These are phyloP conservation scores for Falco biarmicus DNA, from an alignment of 2,797 vertebrate species.

Conservation along the genomic window DNA sequence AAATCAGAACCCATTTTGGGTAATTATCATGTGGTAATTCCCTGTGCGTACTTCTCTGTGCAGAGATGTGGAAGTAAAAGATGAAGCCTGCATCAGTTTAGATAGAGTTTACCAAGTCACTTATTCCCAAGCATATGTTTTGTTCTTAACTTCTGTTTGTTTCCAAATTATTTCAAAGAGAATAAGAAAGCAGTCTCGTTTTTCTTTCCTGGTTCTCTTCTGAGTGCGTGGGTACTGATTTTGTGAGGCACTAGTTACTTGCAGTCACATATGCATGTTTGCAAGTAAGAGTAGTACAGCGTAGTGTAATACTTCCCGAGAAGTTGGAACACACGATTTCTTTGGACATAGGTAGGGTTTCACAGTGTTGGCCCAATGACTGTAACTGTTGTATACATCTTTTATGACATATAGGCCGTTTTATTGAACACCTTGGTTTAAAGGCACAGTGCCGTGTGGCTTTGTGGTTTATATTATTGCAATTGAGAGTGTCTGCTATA, in stretches of 20 bases:
- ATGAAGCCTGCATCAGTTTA: neutral
- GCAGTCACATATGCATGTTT: neutral
- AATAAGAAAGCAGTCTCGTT: neutral
- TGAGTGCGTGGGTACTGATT: neutral
- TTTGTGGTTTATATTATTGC: neutral
- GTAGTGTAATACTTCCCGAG: neutral
- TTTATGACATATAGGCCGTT: neutral
- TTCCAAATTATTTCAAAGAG: neutral
- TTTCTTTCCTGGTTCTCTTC: neutral
- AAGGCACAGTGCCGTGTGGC: neutral
- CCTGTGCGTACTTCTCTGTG: neutral
- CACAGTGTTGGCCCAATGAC: neutral
- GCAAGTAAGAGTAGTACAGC: neutral
- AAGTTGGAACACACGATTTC: neutral
- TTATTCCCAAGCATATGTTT: neutral
- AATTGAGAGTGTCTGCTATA: neutral
- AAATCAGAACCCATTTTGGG: slow-evolving; percentile 33
- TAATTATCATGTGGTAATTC: slow-evolving; percentile 43
- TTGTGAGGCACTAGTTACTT: neutral
- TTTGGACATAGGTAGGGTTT: neutral
- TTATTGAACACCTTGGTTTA: neutral
- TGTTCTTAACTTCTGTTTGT: neutral
- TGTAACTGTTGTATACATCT: neutral
- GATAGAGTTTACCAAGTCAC: neutral
- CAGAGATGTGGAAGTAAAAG: neutral